Evolutionary conservation across 2,888 invertebrate genomes (phyloP), one percentile per base, ranked within the genome.

Genomic region (Cerastoderma edule): DNA sequence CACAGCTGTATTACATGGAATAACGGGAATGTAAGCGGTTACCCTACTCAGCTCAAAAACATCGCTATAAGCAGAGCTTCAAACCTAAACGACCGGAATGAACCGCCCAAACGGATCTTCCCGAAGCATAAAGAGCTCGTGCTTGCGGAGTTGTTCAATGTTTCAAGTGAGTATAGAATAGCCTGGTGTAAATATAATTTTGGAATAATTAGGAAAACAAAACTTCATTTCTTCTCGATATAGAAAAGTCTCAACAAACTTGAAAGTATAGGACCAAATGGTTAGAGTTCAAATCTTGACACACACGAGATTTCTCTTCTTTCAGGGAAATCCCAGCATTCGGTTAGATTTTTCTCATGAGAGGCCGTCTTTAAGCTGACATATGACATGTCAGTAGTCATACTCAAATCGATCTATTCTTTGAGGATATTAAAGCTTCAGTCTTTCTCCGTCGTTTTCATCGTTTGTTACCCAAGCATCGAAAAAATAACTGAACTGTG

Each of bases 61-160:
- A n/a, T n/a, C n/a, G n/a, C n/a, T n/a, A n/a, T n/a, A n/a, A n/a
- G n/a, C n/a, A n/a, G n/a, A n/a, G n/a, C n/a, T n/a, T n/a, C n/a
- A n/a, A n/a, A 10, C 50, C 2, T n/a, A n/a, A 50, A 50, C 22
- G 24, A 10, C 22, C 10, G 50, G n/a, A 2, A 67, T 28, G 77
- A 77, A 5, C 72, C 68, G 33, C 77, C 77, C 0, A 56, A 66
- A 24, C 16, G 67, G n/a, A n/a, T 65, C 28, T 77, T 77, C 44
- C 69, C 72, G 3, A 68, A 56, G 3, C 72, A 77, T 30, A 72
- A 72, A 27, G 24, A 66, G 19, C 70, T 69, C 28, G 72, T 72
- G n/a, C 22, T 77, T 30, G 67, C 54, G 10, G 77, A 77, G 10
- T 30, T 77, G 27, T 67, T 56, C 28, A 19, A 39, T 24, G n/a